These are phyloP conservation scores for Schrankia costaestrigalis DNA, from an alignment of 2,888 invertebrate species.

Conservation along the genomic window DNA sequence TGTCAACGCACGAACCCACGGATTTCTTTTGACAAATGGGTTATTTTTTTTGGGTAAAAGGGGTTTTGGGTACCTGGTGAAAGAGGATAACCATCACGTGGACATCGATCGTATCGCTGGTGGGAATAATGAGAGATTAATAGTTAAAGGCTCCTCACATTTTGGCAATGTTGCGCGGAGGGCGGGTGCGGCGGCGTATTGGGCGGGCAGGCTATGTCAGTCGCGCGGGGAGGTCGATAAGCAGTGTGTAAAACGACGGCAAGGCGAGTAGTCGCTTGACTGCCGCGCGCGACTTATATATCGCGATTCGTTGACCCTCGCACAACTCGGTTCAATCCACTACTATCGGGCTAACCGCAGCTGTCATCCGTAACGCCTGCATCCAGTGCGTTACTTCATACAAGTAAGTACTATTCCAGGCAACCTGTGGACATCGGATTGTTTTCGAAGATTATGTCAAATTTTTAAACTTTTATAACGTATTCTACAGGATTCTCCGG, in stretches of 20 bases:
- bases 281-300: conserved; percentile 10
- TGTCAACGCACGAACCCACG: too few species aligned
- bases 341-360: conserved; percentile 25
- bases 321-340: conserved; percentile 28
- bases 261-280: conserved; percentile 41
- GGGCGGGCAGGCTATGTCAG: conserved; percentile 39
- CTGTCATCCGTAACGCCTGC: conserved; percentile 16
- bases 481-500: too few species aligned
- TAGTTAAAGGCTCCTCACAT: conserved; percentile 65
- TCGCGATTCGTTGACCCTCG: conserved; percentile 18
- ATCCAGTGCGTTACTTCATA: conserved; percentile 12
- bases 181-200: conserved; percentile 56
- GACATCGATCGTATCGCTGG: conserved; percentile 48
- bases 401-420: conserved; percentile 27
- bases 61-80: conserved; percentile 4
- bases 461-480: neutral
- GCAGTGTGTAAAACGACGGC: conserved; percentile 56
- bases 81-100: conserved; percentile 38
- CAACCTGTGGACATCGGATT: conserved; percentile 15
- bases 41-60: neutral
- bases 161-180: conserved; percentile 65
- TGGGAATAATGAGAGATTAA: conserved; percentile 65
- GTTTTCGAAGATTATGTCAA: conserved; percentile 10
- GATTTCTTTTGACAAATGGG: neutral
- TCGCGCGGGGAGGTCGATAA: conserved; percentile 69